phyloP scores from a whole-genome alignment of 2,113 vertebrate genomes.

The Formicarius rufipectus region DNA sequence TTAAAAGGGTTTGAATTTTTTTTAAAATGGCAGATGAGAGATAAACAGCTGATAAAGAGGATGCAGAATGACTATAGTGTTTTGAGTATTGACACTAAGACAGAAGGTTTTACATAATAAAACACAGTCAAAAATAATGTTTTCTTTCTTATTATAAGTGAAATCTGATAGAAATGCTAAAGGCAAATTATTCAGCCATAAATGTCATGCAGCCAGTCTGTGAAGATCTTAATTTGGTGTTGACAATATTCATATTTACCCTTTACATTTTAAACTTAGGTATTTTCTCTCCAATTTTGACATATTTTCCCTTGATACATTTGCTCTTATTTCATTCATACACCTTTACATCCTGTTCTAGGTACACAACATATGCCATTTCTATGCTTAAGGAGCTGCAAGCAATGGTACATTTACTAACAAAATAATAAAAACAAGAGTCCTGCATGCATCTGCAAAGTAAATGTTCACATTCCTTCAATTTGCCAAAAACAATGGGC shows the following conservation, averaged over 20 bases:
- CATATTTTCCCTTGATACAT: background rate
- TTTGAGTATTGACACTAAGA: conserved; percentile 59
- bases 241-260: background rate
- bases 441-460: conserved; percentile 15
- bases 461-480: background rate
- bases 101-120: conserved; percentile 68
- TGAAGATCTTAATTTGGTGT: conserved; percentile 31
- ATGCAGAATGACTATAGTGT: conserved; percentile 55
- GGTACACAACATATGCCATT: background rate
- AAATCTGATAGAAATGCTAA: conserved; percentile 58
- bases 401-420: background rate
- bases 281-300: background rate
- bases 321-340: background rate
- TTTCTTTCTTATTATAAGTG: conserved; percentile 43
- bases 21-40: conserved; percentile 26
- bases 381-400: conserved; percentile 1
- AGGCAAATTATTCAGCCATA: conserved; percentile 54
- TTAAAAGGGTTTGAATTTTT: background rate
- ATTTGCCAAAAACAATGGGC: background rate
- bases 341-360: background rate
- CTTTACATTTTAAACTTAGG: background rate
- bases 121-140: conserved; percentile 46
- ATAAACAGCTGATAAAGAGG: conserved; percentile 57
- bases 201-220: conserved; percentile 18
- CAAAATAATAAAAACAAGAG: background rate